Evolutionary conservation across 1,140 invertebrate genomes (phyloP).

Genomic region (Drosophila pachea): DNA sequence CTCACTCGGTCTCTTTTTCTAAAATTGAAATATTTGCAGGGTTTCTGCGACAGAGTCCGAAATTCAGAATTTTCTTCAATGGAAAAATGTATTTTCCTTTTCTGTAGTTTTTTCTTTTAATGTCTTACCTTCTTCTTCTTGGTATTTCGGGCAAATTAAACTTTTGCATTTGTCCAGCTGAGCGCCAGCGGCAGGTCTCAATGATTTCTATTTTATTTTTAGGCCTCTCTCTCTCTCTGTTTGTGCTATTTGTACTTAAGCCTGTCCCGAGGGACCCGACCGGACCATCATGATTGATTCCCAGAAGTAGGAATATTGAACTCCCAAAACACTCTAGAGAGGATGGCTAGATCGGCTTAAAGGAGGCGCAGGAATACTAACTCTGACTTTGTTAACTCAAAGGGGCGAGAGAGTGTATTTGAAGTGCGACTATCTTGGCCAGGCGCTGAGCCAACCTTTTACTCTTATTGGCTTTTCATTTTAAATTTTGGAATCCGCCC

Average conservation of each 20-base stretch:
- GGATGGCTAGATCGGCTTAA: background rate
- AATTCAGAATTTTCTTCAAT: too few species aligned
- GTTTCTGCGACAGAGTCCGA: too few species aligned
- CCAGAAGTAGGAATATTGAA: constrained; percentile 52
- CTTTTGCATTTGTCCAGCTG: constrained; percentile 18
- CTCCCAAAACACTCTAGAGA: constrained; percentile 32
- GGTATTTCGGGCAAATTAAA: constrained; percentile 40
- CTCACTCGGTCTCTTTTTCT: background rate
- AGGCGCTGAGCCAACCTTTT: constrained; percentile 10
- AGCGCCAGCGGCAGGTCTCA: constrained; percentile 15
- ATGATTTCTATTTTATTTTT: constrained; percentile 65
- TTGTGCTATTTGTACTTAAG: constrained; percentile 18
- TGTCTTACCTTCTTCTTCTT: background rate
- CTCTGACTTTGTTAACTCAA: background rate
- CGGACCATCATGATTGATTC: constrained; percentile 40
- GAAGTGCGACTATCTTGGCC: background rate
- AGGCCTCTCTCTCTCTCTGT: constrained; percentile 18
- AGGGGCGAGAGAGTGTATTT: constrained; percentile 9
- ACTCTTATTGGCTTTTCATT: constrained; percentile 33
- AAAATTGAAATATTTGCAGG: background rate
- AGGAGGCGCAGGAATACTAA: too few species aligned
- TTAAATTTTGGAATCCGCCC: constrained; percentile 13
- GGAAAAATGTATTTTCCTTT: background rate
- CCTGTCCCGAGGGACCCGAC: constrained; percentile 37
- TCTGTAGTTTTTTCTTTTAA: background rate